These are phyloP conservation scores for Athalia rosae DNA, from an alignment of 2,888 invertebrate species.

Conservation along the genomic window DNA sequence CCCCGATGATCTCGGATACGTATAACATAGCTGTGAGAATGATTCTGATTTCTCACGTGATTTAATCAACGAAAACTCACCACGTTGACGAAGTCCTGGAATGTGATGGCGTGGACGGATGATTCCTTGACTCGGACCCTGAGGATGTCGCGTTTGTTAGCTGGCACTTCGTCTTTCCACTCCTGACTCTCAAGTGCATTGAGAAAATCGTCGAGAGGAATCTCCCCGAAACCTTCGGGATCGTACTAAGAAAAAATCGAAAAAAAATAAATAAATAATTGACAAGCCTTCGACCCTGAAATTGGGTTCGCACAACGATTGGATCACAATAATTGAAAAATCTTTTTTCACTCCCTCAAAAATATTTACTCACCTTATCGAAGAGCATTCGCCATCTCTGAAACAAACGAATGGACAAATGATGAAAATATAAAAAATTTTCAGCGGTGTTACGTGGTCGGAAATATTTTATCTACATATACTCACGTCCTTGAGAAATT, in stretches of 20 bases:
- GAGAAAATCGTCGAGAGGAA: conserved; percentile 89
- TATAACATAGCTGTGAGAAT: too few relatives aligned
- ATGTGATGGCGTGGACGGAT: conserved; percentile 84
- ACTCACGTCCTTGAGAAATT: conserved; percentile 88
- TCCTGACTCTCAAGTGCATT: conserved; percentile 86
- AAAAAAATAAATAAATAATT: too few relatives aligned
- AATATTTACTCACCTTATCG: conserved; percentile 81
- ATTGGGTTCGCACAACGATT: not conserved
- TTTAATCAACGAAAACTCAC: conserved; percentile 77
- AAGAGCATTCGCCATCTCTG: conserved; percentile 94
- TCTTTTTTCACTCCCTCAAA: not conserved
- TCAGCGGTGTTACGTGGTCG: not conserved
- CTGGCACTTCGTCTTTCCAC: conserved; percentile 84
- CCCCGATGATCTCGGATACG: too few relatives aligned
- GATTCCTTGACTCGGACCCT: conserved; percentile 65
- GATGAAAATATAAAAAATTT: not conserved
- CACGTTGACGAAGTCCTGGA: conserved; percentile 96
- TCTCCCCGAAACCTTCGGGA: conserved; percentile 95
- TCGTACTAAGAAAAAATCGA: conserved; percentile 80
- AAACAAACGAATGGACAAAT: conserved; percentile 61
- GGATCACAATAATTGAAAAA: not conserved
- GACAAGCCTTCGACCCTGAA: not conserved
- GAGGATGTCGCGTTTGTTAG: conserved; percentile 83
- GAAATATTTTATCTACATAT: not conserved
- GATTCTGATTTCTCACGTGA: not conserved